Conservation (phyloP, 1,140 invertebrate species). For the Planococcus citri region DNA sequence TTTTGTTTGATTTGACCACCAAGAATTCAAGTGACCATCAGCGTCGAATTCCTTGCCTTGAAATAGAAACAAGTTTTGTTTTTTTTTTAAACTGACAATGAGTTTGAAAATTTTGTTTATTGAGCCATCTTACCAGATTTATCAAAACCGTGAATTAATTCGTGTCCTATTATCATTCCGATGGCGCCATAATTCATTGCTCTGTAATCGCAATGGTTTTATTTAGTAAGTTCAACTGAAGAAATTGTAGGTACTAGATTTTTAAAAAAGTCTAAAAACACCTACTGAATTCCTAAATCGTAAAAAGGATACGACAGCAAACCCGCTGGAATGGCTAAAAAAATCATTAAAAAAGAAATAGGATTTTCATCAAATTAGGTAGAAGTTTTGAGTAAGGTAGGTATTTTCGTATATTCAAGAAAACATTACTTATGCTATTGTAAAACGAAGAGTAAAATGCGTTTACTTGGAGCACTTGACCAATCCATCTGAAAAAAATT, state of each 20-base stretch:
- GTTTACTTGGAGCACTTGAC: neutral
- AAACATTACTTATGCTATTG: constrained; percentile 55
- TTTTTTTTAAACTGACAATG: too few species aligned
- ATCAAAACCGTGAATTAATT: constrained; percentile 63
- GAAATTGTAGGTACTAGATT: too few species aligned
- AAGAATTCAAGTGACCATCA: constrained; percentile 56
- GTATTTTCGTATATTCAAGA: neutral
- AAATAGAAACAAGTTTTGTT: constrained; percentile 33
- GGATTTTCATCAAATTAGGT: too few species aligned
- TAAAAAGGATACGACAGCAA: constrained; percentile 59
- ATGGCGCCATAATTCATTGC: constrained; percentile 57
- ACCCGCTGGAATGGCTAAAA: constrained; percentile 53
- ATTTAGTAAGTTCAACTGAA: too few species aligned
- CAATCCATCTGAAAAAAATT: neutral
- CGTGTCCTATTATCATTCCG: constrained; percentile 61
- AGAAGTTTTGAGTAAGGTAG: too few species aligned
- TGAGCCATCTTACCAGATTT: constrained; percentile 45
- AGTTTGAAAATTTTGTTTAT: neutral
- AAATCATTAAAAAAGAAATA: neutral
- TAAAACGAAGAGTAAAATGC: constrained; percentile 40
- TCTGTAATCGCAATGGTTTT: constrained; percentile 25
- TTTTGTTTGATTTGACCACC: constrained; percentile 72
- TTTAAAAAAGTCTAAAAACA: constrained; percentile 28
- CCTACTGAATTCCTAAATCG: constrained; percentile 51
- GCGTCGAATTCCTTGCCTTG: constrained; percentile 61